A percentile compares a stretch with the other conserved stretches of the same genome.
These are phyloP conservation scores for Imbricaverruca yamaguchii DNA, from an alignment of 2,888 invertebrate genomes.

Conservation along the genomic window DNA sequence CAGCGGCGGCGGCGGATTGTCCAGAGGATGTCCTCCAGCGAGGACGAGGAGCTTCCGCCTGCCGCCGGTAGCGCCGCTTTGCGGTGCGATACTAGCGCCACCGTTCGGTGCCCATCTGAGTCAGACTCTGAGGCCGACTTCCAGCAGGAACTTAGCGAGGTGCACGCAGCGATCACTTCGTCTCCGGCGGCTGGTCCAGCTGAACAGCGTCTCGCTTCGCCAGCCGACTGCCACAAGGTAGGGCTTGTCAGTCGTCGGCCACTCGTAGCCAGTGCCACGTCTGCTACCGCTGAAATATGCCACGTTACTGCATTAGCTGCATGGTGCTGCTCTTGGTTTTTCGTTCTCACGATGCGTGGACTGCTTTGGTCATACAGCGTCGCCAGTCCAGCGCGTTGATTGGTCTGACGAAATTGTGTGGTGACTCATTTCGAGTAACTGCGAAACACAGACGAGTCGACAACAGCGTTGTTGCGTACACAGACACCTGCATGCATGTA, in stretches of 20 bases:
- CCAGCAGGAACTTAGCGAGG: not conserved
- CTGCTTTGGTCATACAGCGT: too few species aligned
- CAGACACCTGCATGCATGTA: too few species aligned
- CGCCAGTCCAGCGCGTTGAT: too few species aligned
- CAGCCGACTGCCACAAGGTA: not conserved
- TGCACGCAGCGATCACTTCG: not conserved
- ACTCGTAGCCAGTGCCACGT: too few species aligned
- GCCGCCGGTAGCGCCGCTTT: not conserved
- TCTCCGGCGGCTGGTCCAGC: too few species aligned
- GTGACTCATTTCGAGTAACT: too few species aligned
- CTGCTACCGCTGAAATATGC: not conserved
- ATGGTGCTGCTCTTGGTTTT: too few species aligned
- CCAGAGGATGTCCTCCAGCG: not conserved
- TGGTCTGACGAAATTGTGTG: too few species aligned
- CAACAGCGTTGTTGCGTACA: too few species aligned
- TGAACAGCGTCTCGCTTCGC: not conserved
- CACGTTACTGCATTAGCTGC: too few species aligned
- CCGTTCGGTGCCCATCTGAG: not conserved
- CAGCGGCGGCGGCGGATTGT: not conserved
- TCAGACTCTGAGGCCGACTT: not conserved
- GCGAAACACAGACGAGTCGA: too few species aligned
- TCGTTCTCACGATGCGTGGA: too few species aligned
- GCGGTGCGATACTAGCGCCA: not conserved
- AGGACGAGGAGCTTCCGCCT: not conserved
- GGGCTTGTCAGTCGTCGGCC: not conserved